Evolutionary conservation across 1,140 invertebrate genomes (phyloP), one percentile per base, ranked within the genome.

Genomic region (Drosophila tsacasi): DNA sequence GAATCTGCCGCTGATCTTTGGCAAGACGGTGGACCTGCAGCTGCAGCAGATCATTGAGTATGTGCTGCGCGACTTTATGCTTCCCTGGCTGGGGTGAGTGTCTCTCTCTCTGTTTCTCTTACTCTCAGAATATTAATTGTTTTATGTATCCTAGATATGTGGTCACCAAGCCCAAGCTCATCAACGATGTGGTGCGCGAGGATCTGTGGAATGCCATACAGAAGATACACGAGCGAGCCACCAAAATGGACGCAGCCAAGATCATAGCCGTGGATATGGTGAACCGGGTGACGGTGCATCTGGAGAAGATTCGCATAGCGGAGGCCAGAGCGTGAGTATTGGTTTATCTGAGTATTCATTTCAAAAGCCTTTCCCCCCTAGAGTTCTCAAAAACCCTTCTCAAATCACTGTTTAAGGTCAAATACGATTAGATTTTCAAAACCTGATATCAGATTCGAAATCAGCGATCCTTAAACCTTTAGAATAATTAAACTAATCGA

Each of bases 41-140:
- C 87, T 98, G 15, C 97, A 97, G 82, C 96, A 97, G 91, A 93
- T 98, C 8, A 94, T 98, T 58, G 97, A 98, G 91, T 95, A 97
- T 89, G 93, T 96, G 52, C 94, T 97, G 23, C 94, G 96, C 82
- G 97, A 98, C 93, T 97, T 97, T 93, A 94, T 98, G 58, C 93
- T 95, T 17, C 93, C 94, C 54, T 97, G 97, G 96, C 93, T 98
- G 32, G 95, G 91, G 92, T 93, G 95, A 69, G 95, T 49, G 8
- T 4, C 6, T 15, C 10, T 30, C 30, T 9, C 1, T 30, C 5
- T n/a, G n/a, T n/a, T n/a, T n/a, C n/a, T n/a, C n/a, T n/a, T n/a
- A n/a, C 2, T 25, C 5, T 32, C 9, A 0, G 13, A 21, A 25
- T 49, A 25, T 25, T 9, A 0, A 47, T 23, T 23, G 21, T 17